Evolutionary conservation across 1,140 invertebrate species (phyloP).

Genomic region (Geopemphigus sp.): DNA sequence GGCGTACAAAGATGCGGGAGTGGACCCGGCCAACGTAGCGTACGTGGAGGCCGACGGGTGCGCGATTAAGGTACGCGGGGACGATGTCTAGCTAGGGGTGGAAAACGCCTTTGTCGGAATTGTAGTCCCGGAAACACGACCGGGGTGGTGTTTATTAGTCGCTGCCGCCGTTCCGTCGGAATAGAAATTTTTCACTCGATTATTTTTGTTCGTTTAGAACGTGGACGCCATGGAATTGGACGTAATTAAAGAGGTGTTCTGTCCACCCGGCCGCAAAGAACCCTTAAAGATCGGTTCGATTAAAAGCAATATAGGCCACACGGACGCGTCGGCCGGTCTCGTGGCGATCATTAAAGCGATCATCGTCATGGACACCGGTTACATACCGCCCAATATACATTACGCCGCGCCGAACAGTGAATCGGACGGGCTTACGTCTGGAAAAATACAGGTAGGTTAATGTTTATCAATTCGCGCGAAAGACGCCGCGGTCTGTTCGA

Average conservation of each 20-base stretch:
- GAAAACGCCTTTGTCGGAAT: no score
- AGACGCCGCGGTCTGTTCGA: no score
- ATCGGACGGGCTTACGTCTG: conserved; percentile 61
- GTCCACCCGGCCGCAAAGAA: conserved; percentile 48
- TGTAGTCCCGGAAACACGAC: no score
- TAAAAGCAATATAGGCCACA: conserved; percentile 76
- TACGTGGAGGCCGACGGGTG: conserved; percentile 54
- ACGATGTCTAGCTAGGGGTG: no score
- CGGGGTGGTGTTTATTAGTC: no score
- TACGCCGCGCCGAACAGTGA: conserved; percentile 58
- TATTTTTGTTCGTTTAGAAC: conserved; percentile 28
- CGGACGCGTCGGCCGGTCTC: conserved; percentile 82
- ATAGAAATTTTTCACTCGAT: no score
- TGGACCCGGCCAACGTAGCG: conserved; percentile 61
- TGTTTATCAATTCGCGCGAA: no score
- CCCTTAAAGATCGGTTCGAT: conserved; percentile 73
- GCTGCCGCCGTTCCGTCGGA: no score
- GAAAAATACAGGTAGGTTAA: conserved; percentile 55
- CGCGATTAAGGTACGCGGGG: conserved; percentile 51
- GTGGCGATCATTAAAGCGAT: conserved; percentile 77
- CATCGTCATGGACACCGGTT: conserved; percentile 67
- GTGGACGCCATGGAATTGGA: conserved; percentile 52
- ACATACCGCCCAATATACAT: conserved; percentile 73
- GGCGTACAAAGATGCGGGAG: conserved; percentile 53
- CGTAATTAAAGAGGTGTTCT: conserved; percentile 50